Conservation (phyloP, 2,113 vertebrate genomes). For the Aphyosemion australe region DNA sequence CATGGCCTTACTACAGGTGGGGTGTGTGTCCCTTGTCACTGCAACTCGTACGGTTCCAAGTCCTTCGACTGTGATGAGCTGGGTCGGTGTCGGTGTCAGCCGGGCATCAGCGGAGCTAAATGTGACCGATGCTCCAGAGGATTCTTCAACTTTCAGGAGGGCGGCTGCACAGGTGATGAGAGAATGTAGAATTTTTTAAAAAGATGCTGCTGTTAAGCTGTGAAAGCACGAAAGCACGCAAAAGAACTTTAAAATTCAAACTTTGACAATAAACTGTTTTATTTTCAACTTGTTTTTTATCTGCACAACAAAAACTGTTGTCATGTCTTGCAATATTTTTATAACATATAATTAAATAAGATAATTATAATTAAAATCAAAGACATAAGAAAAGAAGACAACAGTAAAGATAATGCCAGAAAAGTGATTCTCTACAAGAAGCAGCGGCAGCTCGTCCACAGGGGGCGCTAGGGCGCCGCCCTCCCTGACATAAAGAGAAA, state of each 20-base stretch:
- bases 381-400: background rate
- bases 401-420: background rate
- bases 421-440: too few species aligned
- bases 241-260: too few species aligned
- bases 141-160: conserved; percentile 94
- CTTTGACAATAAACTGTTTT: too few species aligned
- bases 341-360: too few species aligned
- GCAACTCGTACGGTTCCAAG: conserved; percentile 97
- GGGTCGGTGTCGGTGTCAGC: conserved; percentile 94
- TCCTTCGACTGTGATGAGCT: conserved; percentile 92
- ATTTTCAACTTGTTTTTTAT: too few species aligned
- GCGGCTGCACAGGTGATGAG: conserved; percentile 90
- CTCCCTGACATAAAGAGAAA: too few species aligned
- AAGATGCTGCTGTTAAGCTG: background rate
- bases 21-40: conserved; percentile 90
- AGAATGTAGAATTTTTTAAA: background rate
- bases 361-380: too few species aligned
- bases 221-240: background rate
- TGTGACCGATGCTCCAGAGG: conserved; percentile 91
- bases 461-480: too few species aligned
- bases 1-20: conserved; percentile 82
- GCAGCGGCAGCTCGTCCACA: too few species aligned
- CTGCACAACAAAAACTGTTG: too few species aligned
- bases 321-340: too few species aligned
- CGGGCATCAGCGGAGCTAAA: conserved; percentile 91